These are phyloP conservation scores for Pelodiscus sinensis DNA, from an alignment of 2,113 vertebrate genomes.

Conservation along the genomic window DNA sequence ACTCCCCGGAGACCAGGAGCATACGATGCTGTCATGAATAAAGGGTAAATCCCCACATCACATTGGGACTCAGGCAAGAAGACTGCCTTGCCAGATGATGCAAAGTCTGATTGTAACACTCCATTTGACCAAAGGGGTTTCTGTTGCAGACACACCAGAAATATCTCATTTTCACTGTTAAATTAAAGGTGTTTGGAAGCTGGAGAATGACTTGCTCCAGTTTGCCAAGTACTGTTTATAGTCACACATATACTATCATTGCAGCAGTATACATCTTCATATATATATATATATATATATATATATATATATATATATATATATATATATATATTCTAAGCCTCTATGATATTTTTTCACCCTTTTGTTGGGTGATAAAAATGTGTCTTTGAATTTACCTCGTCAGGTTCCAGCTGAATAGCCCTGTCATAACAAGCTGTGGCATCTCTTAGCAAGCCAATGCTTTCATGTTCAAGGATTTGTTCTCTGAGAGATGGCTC, in stretches of 20 bases:
- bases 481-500: constrained; percentile 95
- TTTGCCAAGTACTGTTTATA: neutral
- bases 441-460: constrained; percentile 93
- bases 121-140: neutral
- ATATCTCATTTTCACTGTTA: neutral
- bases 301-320: neutral
- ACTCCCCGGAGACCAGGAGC: neutral
- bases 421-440: constrained; percentile 97
- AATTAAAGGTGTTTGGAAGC: neutral
- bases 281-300: neutral
- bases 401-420: constrained; percentile 95
- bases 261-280: neutral
- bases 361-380: neutral
- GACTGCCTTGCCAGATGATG: neutral
- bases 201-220: neutral
- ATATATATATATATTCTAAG: neutral
- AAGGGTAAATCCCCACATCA: neutral
- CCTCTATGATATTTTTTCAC: neutral
- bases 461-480: constrained; percentile 97
- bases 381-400: constrained; percentile 77
- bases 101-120: neutral
- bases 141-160: neutral
- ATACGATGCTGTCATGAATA: neutral
- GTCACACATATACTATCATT: neutral
- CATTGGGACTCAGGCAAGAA: neutral